Conservation (phyloP, 2,113 vertebrate species). For the Tretioscincus oriximinensis region DNA sequence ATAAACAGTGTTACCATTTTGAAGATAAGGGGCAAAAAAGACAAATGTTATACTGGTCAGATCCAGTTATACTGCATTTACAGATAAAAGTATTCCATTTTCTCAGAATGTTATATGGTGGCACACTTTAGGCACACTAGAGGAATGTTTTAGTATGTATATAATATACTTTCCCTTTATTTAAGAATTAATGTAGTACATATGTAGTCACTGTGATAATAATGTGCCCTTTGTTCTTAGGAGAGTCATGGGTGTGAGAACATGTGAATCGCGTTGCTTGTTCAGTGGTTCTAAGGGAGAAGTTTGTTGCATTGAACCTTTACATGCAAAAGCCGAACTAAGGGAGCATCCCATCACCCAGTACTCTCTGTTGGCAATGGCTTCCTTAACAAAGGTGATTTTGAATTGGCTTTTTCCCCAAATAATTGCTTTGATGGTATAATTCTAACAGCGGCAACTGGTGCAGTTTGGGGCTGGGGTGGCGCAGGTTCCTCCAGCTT, state of each 20-base stretch:
- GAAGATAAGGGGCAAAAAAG: neutral
- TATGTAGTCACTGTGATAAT: neutral
- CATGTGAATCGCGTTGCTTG: conserved; percentile 93
- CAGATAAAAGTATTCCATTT: neutral
- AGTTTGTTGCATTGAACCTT: conserved; percentile 93
- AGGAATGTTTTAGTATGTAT: no score
- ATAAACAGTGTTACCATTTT: no score
- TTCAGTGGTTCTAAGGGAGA: conserved; percentile 98
- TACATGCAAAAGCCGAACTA: conserved; percentile 86
- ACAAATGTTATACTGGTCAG: neutral
- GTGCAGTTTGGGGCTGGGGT: no score
- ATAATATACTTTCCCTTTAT: no score
- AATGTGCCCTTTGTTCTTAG: conserved; percentile 65
- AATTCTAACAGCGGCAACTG: no score
- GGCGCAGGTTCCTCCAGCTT: no score
- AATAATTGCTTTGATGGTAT: neutral
- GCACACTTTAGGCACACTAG: neutral
- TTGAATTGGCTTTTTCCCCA: neutral
- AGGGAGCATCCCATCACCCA: conserved; percentile 94
- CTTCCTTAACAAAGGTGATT: conserved; percentile 92
- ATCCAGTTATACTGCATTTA: neutral
- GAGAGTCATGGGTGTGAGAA: conserved; percentile 96
- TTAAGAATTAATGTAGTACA: neutral
- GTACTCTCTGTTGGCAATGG: conserved; percentile 94
- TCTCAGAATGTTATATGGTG: neutral